Evolutionary conservation across 2,113 vertebrate species (phyloP), one percentile per base, ranked within the genome.

Genomic region (Oncorhynchus masou): DNA sequence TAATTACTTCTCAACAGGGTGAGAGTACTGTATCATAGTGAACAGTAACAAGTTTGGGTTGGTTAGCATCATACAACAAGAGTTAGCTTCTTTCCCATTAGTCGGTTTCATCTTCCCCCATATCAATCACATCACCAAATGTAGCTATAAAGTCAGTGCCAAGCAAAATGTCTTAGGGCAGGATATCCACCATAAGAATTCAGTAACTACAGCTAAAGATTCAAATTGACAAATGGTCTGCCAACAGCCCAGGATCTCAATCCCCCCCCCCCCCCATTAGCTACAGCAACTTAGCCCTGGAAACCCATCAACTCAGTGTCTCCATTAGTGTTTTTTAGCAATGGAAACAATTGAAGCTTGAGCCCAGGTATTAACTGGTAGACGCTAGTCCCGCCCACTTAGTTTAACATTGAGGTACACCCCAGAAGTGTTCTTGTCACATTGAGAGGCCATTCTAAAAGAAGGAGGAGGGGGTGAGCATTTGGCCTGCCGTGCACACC

Each of bases 221-320:
- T 51, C 69, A 71, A 71, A 71, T 7, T 71, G 69, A n/a, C 69
- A 71, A 8, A 54, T 19, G 3, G 69, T 71, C 16, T 71, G 69
- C 69, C 24, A 24, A 7, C 1, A 9, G 49, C 69, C 48, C 39
- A 51, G 5, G 3, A 51, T n/a, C 2, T 15, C 8, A 22, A 54
- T 51, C 0, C 6, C 2, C 8, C 39, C 6, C 2, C 8, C 39
- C 0, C 13, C 48, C 2, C 12, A 71, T 24, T 51, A 1, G 48
- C 39, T 4, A 13, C 4, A n/a, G 20, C 1, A 7, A 8, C 60
- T 62, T 8, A 6, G 16, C n/a, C 8, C 60, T 8, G 19, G 60
- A 3, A 20, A 19, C 20, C 22, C 45, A 25, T 24, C 13, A 70
- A 2, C 1, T 48, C 48, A 9, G 3, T 1, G 1, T 4, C 22